Conservation (phyloP, 2,797 vertebrate genomes). For the Kryptopterus vitreolus region DNA sequence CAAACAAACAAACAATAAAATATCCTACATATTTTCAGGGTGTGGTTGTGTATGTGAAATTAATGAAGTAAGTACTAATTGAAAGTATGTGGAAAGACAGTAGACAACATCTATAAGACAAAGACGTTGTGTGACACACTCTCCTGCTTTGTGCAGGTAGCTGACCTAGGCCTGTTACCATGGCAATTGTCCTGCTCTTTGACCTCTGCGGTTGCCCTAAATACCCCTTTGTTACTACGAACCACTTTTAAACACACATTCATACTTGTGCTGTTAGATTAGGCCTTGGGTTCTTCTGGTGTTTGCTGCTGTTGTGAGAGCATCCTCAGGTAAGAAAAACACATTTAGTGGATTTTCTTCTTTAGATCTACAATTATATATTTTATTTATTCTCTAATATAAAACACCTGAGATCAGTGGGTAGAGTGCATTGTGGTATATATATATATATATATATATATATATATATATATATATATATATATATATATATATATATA, state of each 20-base stretch:
- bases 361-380: neutral
- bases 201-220: slow-evolving; percentile 42
- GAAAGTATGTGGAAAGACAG: neutral
- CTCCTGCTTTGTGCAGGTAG: slow-evolving; percentile 19
- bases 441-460: no score
- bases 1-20: neutral
- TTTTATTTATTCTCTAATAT: neutral
- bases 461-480: no score
- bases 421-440: neutral
- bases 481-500: no score
- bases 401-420: neutral
- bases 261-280: slow-evolving; percentile 31
- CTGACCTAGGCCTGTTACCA: slow-evolving; percentile 36
- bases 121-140: slow-evolving; percentile 20
- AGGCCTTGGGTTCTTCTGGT: neutral
- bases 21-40: neutral
- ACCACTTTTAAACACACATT: slow-evolving; percentile 17
- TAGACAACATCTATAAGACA: neutral
- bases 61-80: neutral
- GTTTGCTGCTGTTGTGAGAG: slow-evolving; percentile 22
- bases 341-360: neutral
- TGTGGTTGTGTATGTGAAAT: neutral
- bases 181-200: slow-evolving; percentile 32
- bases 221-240: slow-evolving; percentile 45
- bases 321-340: slow-evolving; percentile 32